Evolutionary conservation across 2,113 vertebrate species (phyloP), one percentile per base, ranked within the genome.

Genomic region (Sula dactylatra): DNA sequence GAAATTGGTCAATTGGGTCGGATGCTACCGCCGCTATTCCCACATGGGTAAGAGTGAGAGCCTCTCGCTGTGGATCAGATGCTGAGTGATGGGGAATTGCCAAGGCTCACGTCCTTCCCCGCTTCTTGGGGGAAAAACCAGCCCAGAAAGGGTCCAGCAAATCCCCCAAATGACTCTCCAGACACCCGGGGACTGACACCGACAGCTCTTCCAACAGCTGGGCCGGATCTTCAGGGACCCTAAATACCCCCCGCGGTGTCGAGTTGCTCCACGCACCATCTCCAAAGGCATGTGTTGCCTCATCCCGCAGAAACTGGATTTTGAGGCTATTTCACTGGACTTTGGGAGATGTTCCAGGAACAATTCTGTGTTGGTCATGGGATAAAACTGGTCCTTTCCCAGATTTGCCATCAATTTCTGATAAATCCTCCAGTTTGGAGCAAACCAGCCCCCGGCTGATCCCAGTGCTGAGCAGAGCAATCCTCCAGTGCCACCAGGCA

Each of bases 31-130:
- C 25, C 1, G 7, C 47, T 44, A 0, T 70, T 61, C 79, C 83
- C 42, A 1, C 27, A 0, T 0, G 62, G 82, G 16, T 2, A 2
- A 27, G 5, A 14, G 47, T 0, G 32, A 13, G 54, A 55, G 13
- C 13, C 1, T 13, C n/a, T 10, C 1, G 1, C 42, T 0, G 2
- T 3, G n/a, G 52, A 17, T 26, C 19, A 1, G 64, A 10, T 1
- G 6, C 32, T 6, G 56, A 32, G 56, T 0, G 49, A 14, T 0
- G 18, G 27, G 86, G 29, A 79, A 59, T 13, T 2, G 2, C 56
- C 6, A 8, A 32, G 47, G 70, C 32, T 79, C 45, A 2, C 1
- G 3, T 67, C 56, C 47, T 77, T 34, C 52, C 34, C 19, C 1
- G 1, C 49, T 59, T 44, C 47, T 11, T 6, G 20, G 32, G 12